Base-by-base conservation (phyloP, 2,888 invertebrate species). In the Stictocephala bisonia region DNA sequence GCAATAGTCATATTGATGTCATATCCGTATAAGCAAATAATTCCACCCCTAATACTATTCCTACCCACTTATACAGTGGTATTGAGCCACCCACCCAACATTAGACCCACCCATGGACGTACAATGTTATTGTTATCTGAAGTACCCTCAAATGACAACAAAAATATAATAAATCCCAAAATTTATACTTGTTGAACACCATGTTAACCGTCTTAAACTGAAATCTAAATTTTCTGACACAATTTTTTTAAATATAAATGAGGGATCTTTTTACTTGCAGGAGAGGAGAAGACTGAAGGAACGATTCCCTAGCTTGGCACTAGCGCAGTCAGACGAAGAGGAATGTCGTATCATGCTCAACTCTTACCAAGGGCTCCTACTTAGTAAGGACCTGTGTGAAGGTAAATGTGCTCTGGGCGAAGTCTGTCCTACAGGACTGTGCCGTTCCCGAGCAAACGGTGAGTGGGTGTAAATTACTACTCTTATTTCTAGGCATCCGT, bases 281-380 rank as follows among this genome's bases (percentile, higher is more conserved):
- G 96, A 96, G 84, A 88, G 96, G 71, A 89, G 92, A 75, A 88
- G 95, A 60, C 85, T 97, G 74, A 91, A 93, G 80, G 94, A 95
- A 82, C 89, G 94, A 22, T 96, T 91, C 82, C 95, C 95, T 0
- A 93, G 93, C 72, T 85, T 93, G 78, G 93, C 92, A 1, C 85
- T 91, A 76, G 87, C 90, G 0, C 89, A 91, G 79, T 87, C 88
- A 72, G 95, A 95, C 82, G 88, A 91, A 74, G 87, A 90, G 18
- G 91, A 93, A 79, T 96, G 95, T 81, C 88, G 89, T 22, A 83
- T 90, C 20, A 93, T 95, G 84, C 87, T 97, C 78, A 91, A 91
- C 82, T 92, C 91, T 75, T 97, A 96, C 84, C 93, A 94, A 83
- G 91, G 92, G 75, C 87, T 94, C 83, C 86, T 95, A 67, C 89